Evolutionary conservation across 2,797 vertebrate genomes (phyloP).

Genomic region (Buphagus erythrorhynchus): DNA sequence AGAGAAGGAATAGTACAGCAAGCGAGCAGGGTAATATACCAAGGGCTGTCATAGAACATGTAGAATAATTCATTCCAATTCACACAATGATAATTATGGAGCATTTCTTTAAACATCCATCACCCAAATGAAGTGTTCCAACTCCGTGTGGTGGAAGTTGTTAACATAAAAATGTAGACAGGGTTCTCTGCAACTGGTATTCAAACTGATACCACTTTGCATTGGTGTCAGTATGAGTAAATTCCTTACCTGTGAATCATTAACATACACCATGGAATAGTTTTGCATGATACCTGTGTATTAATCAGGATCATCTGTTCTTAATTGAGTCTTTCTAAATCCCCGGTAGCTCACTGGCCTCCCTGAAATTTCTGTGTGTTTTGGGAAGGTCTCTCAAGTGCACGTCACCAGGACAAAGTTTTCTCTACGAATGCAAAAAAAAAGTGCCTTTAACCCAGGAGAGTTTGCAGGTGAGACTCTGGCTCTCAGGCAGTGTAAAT

Average conservation of each 20-base stretch:
- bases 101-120: not conserved
- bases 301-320: not conserved
- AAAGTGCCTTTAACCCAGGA: not conserved
- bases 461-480: not conserved
- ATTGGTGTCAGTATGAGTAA: not conserved
- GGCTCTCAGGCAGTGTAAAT: not conserved
- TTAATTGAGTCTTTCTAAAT: not conserved
- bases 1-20: not conserved
- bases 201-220: conserved; percentile 11
- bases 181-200: conserved; percentile 12
- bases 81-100: not conserved
- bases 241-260: conserved; percentile 14
- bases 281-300: not conserved
- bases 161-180: conserved; percentile 35
- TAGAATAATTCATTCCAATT: not conserved
- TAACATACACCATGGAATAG: not conserved
- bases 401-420: not conserved
- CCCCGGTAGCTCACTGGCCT: fast-evolving
- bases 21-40: not conserved
- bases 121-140: not conserved
- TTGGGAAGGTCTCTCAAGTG: not conserved
- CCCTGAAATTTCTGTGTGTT: not conserved
- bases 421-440: fast-evolving
- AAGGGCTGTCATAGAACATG: not conserved
- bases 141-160: not conserved